phyloP scores from a whole-genome alignment of 2,888 invertebrate species.

The Orchesellides sinensis region DNA sequence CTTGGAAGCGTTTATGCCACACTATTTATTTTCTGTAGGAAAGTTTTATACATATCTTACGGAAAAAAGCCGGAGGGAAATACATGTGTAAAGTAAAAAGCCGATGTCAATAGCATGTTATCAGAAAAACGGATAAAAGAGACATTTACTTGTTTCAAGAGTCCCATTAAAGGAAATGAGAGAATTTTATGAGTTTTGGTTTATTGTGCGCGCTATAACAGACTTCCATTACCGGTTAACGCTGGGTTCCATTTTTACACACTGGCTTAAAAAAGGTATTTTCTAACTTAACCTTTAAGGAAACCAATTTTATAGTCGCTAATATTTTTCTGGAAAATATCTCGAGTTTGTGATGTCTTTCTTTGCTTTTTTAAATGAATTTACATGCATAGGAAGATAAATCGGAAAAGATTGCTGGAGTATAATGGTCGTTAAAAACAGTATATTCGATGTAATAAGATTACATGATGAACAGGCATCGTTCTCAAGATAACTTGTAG shows the following conservation, averaged over 20 bases:
- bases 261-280: not conserved
- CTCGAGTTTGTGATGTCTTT: too few relatives aligned
- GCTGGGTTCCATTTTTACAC: not conserved
- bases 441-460: too few relatives aligned
- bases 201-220: not conserved
- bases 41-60: too few relatives aligned
- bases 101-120: not conserved
- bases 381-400: too few relatives aligned
- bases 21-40: too few relatives aligned
- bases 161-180: constrained; percentile 9
- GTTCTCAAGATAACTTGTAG: too few relatives aligned
- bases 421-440: not conserved
- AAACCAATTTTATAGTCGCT: too few relatives aligned
- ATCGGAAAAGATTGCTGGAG: too few relatives aligned
- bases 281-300: too few relatives aligned
- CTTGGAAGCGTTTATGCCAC: not conserved
- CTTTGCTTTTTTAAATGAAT: not conserved
- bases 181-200: not conserved
- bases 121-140: not conserved
- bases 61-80: too few relatives aligned
- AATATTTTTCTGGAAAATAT: too few relatives aligned
- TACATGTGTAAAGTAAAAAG: not conserved
- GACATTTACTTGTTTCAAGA: constrained; percentile 14
- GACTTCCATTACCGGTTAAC: not conserved
- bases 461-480: too few relatives aligned